Evolutionary conservation across 2,888 invertebrate genomes (phyloP).

Genomic region (Oscheius sp.): DNA sequence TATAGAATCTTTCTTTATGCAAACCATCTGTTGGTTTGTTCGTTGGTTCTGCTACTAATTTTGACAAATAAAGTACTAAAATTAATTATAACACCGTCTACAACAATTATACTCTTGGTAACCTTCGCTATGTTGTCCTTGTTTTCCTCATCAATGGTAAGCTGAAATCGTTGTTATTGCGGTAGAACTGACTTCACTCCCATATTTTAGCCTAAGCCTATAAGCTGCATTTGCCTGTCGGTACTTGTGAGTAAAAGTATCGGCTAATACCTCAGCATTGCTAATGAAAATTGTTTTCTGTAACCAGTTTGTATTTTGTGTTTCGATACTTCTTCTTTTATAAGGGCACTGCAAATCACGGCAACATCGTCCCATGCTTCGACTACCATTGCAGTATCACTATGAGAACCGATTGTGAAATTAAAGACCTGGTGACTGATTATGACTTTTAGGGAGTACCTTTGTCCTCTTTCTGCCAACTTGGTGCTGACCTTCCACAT

Average conservation of each 20-base stretch:
- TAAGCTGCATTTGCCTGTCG: neutral
- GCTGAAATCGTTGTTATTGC: neutral
- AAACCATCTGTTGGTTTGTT: no score
- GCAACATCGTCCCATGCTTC: constrained; percentile 10
- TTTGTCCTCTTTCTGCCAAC: neutral
- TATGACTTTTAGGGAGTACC: neutral
- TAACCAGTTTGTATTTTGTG: neutral
- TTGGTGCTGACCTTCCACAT: constrained; percentile 4
- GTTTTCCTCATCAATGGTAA: neutral
- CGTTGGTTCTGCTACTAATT: no score
- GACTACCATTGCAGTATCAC: neutral
- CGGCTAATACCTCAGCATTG: neutral
- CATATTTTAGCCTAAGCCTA: constrained; percentile 4
- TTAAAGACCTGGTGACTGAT: constrained; percentile 1
- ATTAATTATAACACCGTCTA: neutral
- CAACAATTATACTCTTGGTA: neutral
- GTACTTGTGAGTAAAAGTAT: constrained; percentile 14
- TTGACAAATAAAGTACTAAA: neutral
- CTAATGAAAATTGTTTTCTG: neutral
- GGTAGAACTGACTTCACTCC: neutral
- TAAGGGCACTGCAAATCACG: neutral
- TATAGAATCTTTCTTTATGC: neutral
- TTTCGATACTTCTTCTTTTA: neutral
- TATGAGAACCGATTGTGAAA: neutral
- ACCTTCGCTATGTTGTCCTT: neutral